Conservation (phyloP, 2,888 invertebrate species). For the Allolobophora icterica region DNA sequence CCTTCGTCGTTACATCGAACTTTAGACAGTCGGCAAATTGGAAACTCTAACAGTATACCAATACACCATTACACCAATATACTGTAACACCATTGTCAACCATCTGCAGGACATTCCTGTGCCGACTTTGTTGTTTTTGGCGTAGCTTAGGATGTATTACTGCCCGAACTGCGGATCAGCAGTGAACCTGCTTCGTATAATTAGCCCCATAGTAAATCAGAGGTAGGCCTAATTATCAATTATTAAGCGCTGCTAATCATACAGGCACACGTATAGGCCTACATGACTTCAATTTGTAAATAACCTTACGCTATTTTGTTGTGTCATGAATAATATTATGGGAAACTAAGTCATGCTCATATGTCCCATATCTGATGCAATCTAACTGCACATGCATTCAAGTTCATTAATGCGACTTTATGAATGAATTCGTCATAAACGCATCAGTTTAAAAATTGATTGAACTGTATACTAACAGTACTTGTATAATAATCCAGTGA, state of each 20-base stretch:
- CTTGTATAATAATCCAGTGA: no score
- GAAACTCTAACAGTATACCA: not conserved
- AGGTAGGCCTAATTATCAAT: not conserved
- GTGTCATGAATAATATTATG: no score
- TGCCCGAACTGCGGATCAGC: not conserved
- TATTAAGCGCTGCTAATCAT: not conserved
- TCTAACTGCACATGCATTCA: no score
- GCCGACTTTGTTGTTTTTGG: not conserved
- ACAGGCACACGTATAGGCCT: no score
- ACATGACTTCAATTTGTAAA: no score
- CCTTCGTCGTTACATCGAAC: slow-evolving; percentile 24
- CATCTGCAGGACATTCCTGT: not conserved
- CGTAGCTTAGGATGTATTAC: not conserved
- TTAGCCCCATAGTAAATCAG: not conserved
- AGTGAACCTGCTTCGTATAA: not conserved
- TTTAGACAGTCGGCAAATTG: not conserved
- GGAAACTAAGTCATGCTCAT: no score
- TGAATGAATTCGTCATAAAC: no score
- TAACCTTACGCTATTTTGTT: no score
- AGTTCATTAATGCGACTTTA: no score
- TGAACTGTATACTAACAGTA: no score
- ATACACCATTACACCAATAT: not conserved
- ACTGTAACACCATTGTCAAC: not conserved
- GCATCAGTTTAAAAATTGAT: no score
- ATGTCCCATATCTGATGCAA: no score